Evolutionary conservation across 1,140 invertebrate genomes (phyloP).

Genomic region (Drosophila lacteicornis): DNA sequence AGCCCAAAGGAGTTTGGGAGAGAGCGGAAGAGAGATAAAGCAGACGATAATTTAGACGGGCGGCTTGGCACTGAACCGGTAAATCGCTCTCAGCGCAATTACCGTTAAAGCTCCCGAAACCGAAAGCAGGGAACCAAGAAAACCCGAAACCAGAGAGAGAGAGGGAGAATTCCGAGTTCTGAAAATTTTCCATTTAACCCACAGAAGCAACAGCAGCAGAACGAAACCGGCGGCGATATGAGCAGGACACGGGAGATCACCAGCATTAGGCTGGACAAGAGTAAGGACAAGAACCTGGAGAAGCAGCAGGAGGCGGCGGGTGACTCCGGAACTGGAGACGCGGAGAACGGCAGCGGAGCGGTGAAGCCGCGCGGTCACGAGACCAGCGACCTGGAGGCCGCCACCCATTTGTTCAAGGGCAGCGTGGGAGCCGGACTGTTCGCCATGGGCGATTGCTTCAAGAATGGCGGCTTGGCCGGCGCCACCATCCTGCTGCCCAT

Average conservation of each 20-base stretch:
- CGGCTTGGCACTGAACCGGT: not conserved
- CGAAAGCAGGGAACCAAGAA: not conserved
- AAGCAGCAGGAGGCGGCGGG: conserved; percentile 13
- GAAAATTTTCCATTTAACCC: conserved; percentile 39
- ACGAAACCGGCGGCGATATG: conserved; percentile 59
- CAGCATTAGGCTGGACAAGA: conserved; percentile 55
- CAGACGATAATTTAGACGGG: not conserved
- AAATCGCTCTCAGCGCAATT: not conserved
- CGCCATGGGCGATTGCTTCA: conserved; percentile 91
- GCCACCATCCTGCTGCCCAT: conserved; percentile 88
- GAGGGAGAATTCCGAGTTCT: not conserved
- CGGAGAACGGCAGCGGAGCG: conserved; percentile 10
- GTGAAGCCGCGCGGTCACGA: conserved; percentile 48
- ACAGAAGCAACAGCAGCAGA: conserved; percentile 20
- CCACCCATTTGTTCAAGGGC: conserved; percentile 87
- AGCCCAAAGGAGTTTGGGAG: not conserved
- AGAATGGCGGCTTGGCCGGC: conserved; percentile 89
- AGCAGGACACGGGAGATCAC: conserved; percentile 67
- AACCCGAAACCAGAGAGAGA: not conserved
- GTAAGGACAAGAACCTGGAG: conserved; percentile 16
- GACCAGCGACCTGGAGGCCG: conserved; percentile 88
- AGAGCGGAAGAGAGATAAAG: not conserved
- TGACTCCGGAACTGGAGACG: conserved; percentile 20
- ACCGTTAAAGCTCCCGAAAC: conserved; percentile 16
- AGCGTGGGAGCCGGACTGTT: conserved; percentile 91